A percentile compares a stretch with the other conserved stretches of the same genome.
These are phyloP conservation scores for Aptenodytes forsteri DNA, from an alignment of 2,113 vertebrate species.

Conservation along the genomic window DNA sequence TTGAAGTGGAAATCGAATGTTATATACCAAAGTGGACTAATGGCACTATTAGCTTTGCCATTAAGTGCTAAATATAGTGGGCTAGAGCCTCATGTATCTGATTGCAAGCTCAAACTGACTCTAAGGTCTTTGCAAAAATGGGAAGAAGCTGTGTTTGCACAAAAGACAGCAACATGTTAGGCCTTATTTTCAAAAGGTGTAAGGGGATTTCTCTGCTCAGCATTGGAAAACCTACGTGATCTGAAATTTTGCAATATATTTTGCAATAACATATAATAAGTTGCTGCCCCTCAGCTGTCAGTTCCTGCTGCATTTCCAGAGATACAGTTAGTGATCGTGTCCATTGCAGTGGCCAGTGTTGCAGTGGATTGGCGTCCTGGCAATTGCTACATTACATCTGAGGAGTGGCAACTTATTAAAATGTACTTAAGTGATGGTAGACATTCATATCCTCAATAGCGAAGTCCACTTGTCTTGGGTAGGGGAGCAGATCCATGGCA, in stretches of 20 bases:
- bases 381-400: not conserved
- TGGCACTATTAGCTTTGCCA: slow-evolving; percentile 13
- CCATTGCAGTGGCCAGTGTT: accelerated
- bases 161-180: not conserved
- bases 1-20: not conserved
- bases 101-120: not conserved
- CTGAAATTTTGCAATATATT: not conserved
- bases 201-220: not conserved
- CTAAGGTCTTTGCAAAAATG: not conserved
- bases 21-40: slow-evolving; percentile 30
- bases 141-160: not conserved
- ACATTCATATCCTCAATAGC: accelerated
- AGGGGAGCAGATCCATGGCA: not conserved
- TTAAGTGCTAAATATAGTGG: slow-evolving; percentile 28
- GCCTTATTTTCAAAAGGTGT: not conserved
- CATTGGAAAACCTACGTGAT: accelerated
- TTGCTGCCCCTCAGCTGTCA: not conserved
- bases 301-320: not conserved
- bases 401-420: not conserved
- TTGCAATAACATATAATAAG: not conserved
- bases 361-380: not conserved
- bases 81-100: not conserved
- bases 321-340: accelerated
- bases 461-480: not conserved
- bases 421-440: not conserved